Evolutionary conservation across 2,888 invertebrate genomes (phyloP), one percentile per base, ranked within the genome.

Genomic region (Sinelater perroti): DNA sequence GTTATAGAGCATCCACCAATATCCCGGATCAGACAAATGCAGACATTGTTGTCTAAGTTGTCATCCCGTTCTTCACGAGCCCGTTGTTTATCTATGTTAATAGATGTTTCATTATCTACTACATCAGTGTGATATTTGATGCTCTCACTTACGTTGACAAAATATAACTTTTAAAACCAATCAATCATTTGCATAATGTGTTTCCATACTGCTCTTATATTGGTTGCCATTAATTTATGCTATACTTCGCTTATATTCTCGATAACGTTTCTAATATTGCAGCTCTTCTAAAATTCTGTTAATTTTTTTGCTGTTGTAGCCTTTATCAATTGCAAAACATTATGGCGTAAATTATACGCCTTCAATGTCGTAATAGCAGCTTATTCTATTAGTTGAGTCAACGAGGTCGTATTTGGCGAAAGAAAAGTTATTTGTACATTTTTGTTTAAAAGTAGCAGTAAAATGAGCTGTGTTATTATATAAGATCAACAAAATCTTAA

Each of bases 271-370:
- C 18, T 56, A n/a, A 49, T 49, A 8, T 50, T 56, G 36, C 33
- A 56, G 49, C 13, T 14, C 24, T 49, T 49, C 42, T 20, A 56
- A 50, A 56, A 40, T 55, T 26, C 45, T 10, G 26, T 46, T 45
- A 45, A 45, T 8, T 40, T 20, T 14, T 35, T n/a, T 18, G n/a
- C 20, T 13, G 4, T n/a, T n/a, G 20, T 40, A n/a, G 10, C 20
- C 17, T 28, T 16, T 26, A 44, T 44, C 5, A 17, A 14, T 26
- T 26, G 44, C n/a, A 16, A 8, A 28, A 44, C 26, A 28, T 3
- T 44, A 2, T n/a, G 13, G 17, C 16, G 26, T 2, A 26, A 28
- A 14, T 44, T 28, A 44, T 44, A 26, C 5, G 44, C 28, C 28
- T 44, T 44, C 7, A 44, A 44, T 16, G 26, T 28, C 6, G 44